These are phyloP conservation scores for Aegypius monachus DNA, from an alignment of 2,113 vertebrate genomes.

Conservation along the genomic window DNA sequence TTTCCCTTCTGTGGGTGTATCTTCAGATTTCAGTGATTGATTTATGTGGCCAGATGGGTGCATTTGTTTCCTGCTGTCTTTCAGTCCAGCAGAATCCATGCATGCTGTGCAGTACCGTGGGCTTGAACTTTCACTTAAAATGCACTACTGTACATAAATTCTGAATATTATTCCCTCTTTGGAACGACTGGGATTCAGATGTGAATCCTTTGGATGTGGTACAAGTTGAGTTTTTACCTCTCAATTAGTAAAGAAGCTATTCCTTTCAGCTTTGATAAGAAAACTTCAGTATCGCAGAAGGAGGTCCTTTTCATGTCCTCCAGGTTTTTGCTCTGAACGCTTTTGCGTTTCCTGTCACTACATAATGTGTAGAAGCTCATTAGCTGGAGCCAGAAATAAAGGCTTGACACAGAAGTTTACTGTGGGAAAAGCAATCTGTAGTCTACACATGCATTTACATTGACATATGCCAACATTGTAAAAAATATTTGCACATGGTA, in stretches of 20 bases:
- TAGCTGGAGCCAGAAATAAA: not conserved
- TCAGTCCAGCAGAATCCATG: constrained; percentile 45
- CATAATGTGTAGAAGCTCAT: not conserved
- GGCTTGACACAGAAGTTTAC: not conserved
- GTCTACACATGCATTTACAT: not conserved
- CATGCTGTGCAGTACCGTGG: constrained; percentile 7
- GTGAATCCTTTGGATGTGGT: not conserved
- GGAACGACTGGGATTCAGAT: not conserved
- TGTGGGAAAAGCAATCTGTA: not conserved
- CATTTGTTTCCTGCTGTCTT: constrained; percentile 62
- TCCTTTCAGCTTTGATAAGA: not conserved
- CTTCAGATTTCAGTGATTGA: constrained; percentile 64
- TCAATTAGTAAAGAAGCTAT: not conserved
- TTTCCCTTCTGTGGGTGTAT: constrained; percentile 51
- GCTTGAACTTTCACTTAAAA: constrained; percentile 55
- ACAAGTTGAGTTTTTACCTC: not conserved
- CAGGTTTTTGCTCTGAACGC: not conserved
- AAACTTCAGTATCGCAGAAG: not conserved
- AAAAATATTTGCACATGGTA: not conserved
- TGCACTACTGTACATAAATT: not conserved
- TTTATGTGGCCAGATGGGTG: constrained; percentile 65
- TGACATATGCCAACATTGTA: not conserved
- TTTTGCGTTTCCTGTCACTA: not conserved
- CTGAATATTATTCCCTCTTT: not conserved
- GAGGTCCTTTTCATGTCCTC: not conserved